phyloP scores from a whole-genome alignment of 2,888 invertebrate genomes.

The Mythimna pallens region DNA sequence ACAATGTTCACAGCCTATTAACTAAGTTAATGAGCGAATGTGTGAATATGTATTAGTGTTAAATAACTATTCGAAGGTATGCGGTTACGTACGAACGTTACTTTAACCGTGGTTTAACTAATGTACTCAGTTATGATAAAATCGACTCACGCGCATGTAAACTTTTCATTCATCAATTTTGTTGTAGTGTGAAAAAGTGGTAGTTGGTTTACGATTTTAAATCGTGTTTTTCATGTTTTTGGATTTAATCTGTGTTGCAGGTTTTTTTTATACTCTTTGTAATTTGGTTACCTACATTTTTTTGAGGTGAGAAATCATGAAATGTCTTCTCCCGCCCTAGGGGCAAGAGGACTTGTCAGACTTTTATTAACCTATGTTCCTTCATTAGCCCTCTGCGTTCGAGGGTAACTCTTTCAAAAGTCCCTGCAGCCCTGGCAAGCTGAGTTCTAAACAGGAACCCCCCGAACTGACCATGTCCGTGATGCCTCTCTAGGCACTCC shows the following conservation, averaged over 20 bases:
- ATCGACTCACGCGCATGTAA: slow-evolving; percentile 17
- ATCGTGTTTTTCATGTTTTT: neutral
- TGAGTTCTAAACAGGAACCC: too few relatives aligned
- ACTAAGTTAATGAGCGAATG: slow-evolving; percentile 46
- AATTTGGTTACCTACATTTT: neutral
- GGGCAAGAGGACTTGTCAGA: too few relatives aligned
- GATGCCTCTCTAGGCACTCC: too few relatives aligned
- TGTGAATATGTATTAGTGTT: slow-evolving; percentile 63
- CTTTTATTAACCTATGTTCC: too few relatives aligned
- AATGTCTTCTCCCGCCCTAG: too few relatives aligned
- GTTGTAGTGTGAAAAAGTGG: slow-evolving; percentile 14
- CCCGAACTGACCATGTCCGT: too few relatives aligned
- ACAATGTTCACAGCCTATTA: slow-evolving; percentile 46
- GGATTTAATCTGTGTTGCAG: neutral
- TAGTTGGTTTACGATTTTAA: neutral
- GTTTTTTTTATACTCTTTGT: neutral
- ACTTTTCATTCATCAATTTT: slow-evolving; percentile 45
- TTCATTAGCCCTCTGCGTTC: too few relatives aligned
- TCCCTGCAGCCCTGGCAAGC: too few relatives aligned
- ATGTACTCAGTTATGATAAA: slow-evolving; percentile 12
- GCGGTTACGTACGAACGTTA: slow-evolving; percentile 43
- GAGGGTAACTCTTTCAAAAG: too few relatives aligned
- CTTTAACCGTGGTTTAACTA: slow-evolving; percentile 19
- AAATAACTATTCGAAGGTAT: slow-evolving; percentile 55
- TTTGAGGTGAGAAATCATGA: too few relatives aligned